A percentile compares a stretch with the other conserved stretches of the same genome.
phyloP scores from a whole-genome alignment of 2,888 invertebrate species.

The Alsophila aescularia region DNA sequence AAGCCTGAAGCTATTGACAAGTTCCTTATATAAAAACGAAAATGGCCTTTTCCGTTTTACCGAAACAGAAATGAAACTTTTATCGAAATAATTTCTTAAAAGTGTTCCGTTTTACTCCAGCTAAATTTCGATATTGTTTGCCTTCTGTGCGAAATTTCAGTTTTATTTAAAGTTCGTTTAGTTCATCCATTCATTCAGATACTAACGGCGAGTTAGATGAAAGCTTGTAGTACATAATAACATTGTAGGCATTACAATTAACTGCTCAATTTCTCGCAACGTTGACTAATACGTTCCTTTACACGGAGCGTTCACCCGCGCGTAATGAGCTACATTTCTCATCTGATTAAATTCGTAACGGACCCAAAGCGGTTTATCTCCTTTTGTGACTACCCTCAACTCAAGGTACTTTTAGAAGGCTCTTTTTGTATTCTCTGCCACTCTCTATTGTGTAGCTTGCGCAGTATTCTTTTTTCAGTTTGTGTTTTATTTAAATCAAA shows the following conservation, averaged over 20 bases:
- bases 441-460: conserved; percentile 1
- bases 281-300: not conserved
- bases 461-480: not conserved
- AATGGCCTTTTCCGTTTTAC: too few relatives aligned
- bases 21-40: too few relatives aligned
- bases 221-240: not conserved
- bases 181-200: too few relatives aligned
- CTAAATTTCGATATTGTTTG: too few relatives aligned
- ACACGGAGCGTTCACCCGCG: not conserved
- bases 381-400: conserved; percentile 23
- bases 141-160: too few relatives aligned
- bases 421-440: conserved; percentile 11
- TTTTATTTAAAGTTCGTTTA: too few relatives aligned
- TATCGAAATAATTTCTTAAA: too few relatives aligned
- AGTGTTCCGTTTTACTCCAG: too few relatives aligned
- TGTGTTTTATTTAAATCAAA: too few relatives aligned
- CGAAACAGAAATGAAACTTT: too few relatives aligned
- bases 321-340: conserved; percentile 33
- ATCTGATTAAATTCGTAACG: conserved; percentile 33
- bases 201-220: too few relatives aligned
- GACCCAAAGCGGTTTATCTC: conserved; percentile 20
- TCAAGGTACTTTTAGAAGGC: conserved; percentile 6
- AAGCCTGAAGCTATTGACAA: too few relatives aligned
- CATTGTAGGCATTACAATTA: conserved; percentile 5
- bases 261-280: conserved; percentile 6